Evolutionary conservation across 1,140 invertebrate genomes (phyloP), one percentile per base, ranked within the genome.

Genomic region (Coenobita brevimanus): DNA sequence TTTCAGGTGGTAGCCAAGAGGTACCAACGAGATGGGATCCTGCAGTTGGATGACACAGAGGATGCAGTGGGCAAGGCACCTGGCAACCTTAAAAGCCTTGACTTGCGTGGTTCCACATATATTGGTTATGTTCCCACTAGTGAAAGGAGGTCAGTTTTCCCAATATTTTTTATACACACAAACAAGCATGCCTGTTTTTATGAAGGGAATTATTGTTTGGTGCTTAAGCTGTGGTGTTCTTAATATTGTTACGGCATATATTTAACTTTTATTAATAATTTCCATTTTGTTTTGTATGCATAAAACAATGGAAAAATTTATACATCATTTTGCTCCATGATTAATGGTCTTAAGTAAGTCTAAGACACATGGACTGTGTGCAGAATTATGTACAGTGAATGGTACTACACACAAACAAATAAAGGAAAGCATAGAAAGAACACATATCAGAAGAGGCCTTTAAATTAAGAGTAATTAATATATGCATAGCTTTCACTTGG

Each of bases 101-200:
- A 98, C 93, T 93, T 98, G 17, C 94, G 95, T 67, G 95, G 97
- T 90, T 96, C 96, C 90, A 95, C 97, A 0, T 98, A 95, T 92
- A 93, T 98, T 81, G 97, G 97, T 73, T 96, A 94, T 90, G 94
- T 98, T 27, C 97, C 96, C 27, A 95, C 95, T 0, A 96, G 96
- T 92, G 94, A 94, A 90, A 94, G 94, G 79, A 95, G 94, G 96
- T 96, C 13, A 88, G 21, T n/a, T 8, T 17, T 41, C 54, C 15
- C 69, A 82, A 27, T 27, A 15, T 15, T 82, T 24, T 82, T 21
- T 82, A 78, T 67, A 79, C 46, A 50, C 46, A 50, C 24, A 79
- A 21, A 79, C 33, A 79, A 57, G 33, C 46, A 57, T 73, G 46
- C 33, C 17, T 73, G 24, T 73, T 13, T 73, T 13, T 73, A 30